phyloP scores from a whole-genome alignment of 2,113 vertebrate species.

The Macquaria australasica region DNA sequence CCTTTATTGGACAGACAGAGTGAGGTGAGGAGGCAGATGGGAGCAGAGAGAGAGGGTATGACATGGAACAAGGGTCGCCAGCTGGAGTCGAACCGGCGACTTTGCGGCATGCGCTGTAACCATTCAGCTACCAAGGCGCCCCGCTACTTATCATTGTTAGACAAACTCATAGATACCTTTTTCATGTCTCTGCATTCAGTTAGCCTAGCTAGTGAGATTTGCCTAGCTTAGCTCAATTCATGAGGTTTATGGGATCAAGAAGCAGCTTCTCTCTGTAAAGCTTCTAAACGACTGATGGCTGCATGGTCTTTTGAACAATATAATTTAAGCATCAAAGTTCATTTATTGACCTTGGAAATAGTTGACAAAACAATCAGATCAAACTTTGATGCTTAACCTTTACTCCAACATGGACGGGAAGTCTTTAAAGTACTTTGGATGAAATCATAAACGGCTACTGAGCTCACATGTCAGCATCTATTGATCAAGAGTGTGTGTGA shows the following conservation, averaged over 20 bases:
- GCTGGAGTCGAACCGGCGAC: no score
- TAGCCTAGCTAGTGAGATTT: not conserved
- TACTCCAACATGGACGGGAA: not conserved
- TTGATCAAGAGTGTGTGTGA: not conserved
- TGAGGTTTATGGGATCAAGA: not conserved
- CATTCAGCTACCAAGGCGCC: no score
- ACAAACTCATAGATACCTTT: not conserved
- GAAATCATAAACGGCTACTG: not conserved
- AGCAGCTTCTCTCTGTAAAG: not conserved
- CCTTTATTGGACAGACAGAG: no score
- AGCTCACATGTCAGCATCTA: not conserved
- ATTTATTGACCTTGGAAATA: no score
- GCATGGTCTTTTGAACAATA: not conserved
- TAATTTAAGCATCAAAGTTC: not conserved
- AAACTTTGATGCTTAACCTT: not conserved
- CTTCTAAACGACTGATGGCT: not conserved
- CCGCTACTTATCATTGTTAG: not conserved
- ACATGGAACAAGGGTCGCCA: no score
- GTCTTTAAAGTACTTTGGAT: slow-evolving; percentile 2
- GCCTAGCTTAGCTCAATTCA: not conserved
- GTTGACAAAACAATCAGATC: not conserved
- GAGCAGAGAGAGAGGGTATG: no score
- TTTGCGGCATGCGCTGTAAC: no score
- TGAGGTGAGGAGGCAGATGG: no score
- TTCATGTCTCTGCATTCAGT: not conserved